Evolutionary conservation across 1,140 invertebrate genomes (phyloP).

Genomic region (Magallana gigas): DNA sequence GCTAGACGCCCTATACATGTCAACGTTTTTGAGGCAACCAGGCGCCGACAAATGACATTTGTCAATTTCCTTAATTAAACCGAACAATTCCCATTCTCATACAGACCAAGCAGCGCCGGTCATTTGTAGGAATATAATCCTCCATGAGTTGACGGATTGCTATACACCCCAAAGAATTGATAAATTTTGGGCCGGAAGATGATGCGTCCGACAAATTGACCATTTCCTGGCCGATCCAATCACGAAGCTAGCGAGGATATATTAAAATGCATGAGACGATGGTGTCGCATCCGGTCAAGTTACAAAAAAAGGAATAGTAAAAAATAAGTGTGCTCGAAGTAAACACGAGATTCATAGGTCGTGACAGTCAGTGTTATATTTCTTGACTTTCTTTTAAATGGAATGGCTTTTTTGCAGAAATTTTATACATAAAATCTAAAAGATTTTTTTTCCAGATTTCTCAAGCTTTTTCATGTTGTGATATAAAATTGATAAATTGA

Average conservation of each 20-base stretch:
- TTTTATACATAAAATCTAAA: too few relatives aligned
- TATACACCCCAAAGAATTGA: not conserved
- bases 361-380: not conserved
- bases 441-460: too few relatives aligned
- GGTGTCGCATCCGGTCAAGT: too few relatives aligned
- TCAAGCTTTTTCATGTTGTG: too few relatives aligned
- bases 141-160: not conserved
- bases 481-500: too few relatives aligned
- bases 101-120: not conserved
- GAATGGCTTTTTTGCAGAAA: too few relatives aligned
- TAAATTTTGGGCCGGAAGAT: not conserved
- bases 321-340: not conserved
- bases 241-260: not conserved
- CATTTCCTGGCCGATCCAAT: not conserved
- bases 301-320: too few relatives aligned
- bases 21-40: not conserved
- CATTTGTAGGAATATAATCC: not conserved
- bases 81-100: not conserved
- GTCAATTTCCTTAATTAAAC: conserved; percentile 26
- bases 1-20: not conserved
- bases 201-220: not conserved
- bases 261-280: not conserved
- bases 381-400: too few relatives aligned
- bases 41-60: not conserved
- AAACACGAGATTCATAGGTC: not conserved